Percentiles rank a stretch among this genome's conserved stretches.
Conservation (phyloP, 2,888 invertebrate species). For the Steromphala cineraria region DNA sequence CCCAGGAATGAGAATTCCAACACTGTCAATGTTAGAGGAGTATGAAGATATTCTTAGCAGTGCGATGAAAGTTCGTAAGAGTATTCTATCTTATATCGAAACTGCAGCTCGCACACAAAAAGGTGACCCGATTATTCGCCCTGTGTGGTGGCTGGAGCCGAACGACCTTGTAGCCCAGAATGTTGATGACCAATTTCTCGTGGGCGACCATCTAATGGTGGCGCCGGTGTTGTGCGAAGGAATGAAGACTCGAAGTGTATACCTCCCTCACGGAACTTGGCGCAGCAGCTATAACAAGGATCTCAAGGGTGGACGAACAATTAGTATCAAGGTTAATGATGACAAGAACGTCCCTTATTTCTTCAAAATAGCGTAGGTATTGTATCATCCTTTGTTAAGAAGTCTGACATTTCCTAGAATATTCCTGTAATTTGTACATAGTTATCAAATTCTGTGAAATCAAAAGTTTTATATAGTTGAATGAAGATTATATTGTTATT, state of each 20-base stretch:
- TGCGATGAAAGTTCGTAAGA: constrained; percentile 19
- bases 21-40: constrained; percentile 29
- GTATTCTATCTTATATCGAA: constrained; percentile 35
- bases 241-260: constrained; percentile 25
- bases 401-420: background rate
- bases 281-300: background rate
- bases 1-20: constrained; percentile 41
- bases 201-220: constrained; percentile 40
- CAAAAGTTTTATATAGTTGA: no score
- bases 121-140: constrained; percentile 39
- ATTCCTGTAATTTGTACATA: no score
- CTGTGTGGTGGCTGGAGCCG: constrained; percentile 43
- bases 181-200: constrained; percentile 43
- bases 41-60: background rate
- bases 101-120: constrained; percentile 27
- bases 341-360: constrained; percentile 13
- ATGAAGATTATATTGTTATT: no score
- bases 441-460: no score
- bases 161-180: constrained; percentile 29
- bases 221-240: constrained; percentile 42
- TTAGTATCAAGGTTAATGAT: constrained; percentile 1
- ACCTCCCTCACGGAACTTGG: constrained; percentile 41
- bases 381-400: background rate
- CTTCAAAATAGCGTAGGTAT: background rate
- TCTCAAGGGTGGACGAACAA: background rate